These are phyloP conservation scores for Morpho achilles DNA, from an alignment of 2,888 invertebrate genomes.

Conservation along the genomic window DNA sequence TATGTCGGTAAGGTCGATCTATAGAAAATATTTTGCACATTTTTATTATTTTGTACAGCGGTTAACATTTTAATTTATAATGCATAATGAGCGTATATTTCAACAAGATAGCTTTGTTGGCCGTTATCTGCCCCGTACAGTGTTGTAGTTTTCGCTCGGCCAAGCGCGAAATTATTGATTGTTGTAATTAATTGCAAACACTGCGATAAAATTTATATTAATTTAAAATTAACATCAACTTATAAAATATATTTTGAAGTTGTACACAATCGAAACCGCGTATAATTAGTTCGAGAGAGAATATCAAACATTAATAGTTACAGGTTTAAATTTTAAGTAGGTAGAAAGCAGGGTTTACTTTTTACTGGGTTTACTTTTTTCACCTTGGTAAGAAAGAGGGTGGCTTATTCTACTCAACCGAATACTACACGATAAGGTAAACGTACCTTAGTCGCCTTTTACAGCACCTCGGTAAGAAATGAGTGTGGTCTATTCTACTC, in stretches of 20 bases:
- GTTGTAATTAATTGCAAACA: constrained; percentile 71
- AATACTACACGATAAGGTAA: too few relatives aligned
- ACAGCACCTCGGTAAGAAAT: too few relatives aligned
- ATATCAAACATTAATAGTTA: too few relatives aligned
- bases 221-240: constrained; percentile 35
- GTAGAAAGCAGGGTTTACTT: too few relatives aligned
- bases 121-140: constrained; percentile 51
- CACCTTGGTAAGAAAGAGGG: too few relatives aligned
- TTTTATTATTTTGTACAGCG: constrained; percentile 8
- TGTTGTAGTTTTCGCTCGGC: constrained; percentile 57
- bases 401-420: too few relatives aligned
- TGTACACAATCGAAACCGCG: background rate
- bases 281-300: too few relatives aligned
- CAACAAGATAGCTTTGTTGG: constrained; percentile 34
- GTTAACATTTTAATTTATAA: constrained; percentile 15
- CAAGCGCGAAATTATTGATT: constrained; percentile 69
- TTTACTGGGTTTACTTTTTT: too few relatives aligned
- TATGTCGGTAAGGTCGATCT: too few relatives aligned
- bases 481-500: too few relatives aligned
- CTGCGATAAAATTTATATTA: constrained; percentile 53
- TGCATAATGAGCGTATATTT: constrained; percentile 30
- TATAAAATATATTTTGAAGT: constrained; percentile 19
- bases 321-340: too few relatives aligned
- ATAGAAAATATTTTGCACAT: background rate
- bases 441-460: too few relatives aligned